Evolutionary conservation across 2,113 vertebrate species (phyloP).

Genomic region (Barnardius zonarius): DNA sequence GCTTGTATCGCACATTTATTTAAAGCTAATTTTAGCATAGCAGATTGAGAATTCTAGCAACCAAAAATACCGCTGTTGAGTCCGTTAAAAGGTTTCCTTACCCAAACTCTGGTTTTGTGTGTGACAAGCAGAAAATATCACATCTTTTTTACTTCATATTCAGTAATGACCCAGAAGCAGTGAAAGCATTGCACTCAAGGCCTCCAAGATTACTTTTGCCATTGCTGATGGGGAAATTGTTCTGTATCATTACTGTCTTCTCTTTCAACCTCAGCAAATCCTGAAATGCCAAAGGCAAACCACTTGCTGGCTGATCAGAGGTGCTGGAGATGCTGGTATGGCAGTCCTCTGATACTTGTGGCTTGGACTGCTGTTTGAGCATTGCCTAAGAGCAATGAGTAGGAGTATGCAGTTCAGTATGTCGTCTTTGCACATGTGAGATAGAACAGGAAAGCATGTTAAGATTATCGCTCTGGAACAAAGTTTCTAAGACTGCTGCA

Average conservation of each 20-base stretch:
- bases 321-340: neutral
- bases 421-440: neutral
- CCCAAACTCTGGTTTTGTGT: neutral
- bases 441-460: accelerated
- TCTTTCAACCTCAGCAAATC: slow-evolving; percentile 45
- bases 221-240: slow-evolving; percentile 7
- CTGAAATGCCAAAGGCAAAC: slow-evolving; percentile 36
- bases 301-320: neutral
- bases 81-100: neutral
- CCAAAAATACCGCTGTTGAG: neutral
- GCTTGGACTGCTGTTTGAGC: neutral
- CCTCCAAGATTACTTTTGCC: neutral
- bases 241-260: slow-evolving; percentile 30
- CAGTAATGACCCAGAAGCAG: neutral
- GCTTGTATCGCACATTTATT: neutral
- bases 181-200: neutral
- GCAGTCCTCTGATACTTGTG: slow-evolving; percentile 16
- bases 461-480: neutral
- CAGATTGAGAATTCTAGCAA: slow-evolving; percentile 1
- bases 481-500: neutral
- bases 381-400: neutral
- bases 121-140: neutral
- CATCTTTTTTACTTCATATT: neutral
- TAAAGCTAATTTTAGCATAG: slow-evolving; percentile 34
- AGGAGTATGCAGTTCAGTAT: neutral